Conservation (phyloP, 2,797 vertebrate species). For the Eulemur mongoz region DNA sequence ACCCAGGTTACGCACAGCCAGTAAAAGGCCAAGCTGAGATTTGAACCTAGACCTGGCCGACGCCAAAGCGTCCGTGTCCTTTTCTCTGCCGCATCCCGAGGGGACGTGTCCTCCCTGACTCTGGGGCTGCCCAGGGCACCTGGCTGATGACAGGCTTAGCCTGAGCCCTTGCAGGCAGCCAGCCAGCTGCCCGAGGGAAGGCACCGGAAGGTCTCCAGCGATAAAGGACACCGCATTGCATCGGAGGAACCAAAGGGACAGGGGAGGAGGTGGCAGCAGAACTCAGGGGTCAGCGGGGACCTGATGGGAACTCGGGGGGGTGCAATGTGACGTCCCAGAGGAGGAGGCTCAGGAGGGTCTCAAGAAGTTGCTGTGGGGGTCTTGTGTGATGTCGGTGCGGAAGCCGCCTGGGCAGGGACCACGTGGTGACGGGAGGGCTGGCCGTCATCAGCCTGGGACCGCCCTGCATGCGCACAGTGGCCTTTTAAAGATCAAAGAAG, state of each 20-base stretch:
- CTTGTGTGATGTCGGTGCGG: background rate
- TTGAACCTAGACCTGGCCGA: background rate
- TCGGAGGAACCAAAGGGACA: background rate
- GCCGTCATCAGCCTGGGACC: background rate
- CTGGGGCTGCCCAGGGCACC: background rate
- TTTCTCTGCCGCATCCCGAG: background rate
- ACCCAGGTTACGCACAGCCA: background rate
- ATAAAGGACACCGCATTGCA: fast-evolving
- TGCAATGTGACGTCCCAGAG: too few species aligned
- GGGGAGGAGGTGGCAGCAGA: too few species aligned
- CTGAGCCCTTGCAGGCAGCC: background rate
- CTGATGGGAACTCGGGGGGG: background rate
- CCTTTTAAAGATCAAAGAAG: background rate
- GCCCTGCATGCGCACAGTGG: too few species aligned
- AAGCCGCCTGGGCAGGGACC: background rate
- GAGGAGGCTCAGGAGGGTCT: background rate
- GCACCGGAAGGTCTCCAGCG: background rate
- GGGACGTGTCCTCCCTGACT: background rate
- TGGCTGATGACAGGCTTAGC: background rate
- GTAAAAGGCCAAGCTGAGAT: background rate
- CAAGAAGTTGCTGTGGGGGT: background rate
- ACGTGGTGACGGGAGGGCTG: fast-evolving
- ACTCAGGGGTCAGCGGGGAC: background rate
- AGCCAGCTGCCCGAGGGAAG: background rate
- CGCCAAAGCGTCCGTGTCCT: fast-evolving